phyloP scores from a whole-genome alignment of 1,140 invertebrate species.

The Magallana gigas region DNA sequence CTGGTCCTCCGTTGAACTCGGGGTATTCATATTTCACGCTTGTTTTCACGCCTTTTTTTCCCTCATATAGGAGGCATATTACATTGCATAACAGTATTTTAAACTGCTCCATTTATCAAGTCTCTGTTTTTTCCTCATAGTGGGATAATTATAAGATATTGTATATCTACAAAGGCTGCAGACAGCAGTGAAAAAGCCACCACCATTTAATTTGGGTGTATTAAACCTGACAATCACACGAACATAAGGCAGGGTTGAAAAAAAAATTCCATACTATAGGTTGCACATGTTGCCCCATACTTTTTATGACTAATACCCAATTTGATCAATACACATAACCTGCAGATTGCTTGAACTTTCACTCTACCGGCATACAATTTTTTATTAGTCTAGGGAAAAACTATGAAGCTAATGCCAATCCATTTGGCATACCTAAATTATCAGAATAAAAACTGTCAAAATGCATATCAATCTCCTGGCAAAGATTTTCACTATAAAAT shows the following conservation, averaged over 20 bases:
- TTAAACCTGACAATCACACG: constrained; percentile 33
- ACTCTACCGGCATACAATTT: not conserved
- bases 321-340: constrained; percentile 18
- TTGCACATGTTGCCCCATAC: constrained; percentile 22
- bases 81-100: constrained; percentile 25
- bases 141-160: constrained; percentile 22
- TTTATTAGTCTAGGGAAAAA: not conserved
- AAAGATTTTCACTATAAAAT: too few species aligned
- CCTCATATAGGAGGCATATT: not conserved
- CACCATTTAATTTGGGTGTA: not conserved
- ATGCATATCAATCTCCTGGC: too few species aligned
- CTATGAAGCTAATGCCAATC: not conserved
- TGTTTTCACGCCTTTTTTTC: not conserved
- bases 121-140: not conserved
- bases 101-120: constrained; percentile 21
- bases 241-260: not conserved
- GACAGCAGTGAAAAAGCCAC: not conserved
- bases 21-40: constrained; percentile 4
- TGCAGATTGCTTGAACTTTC: constrained; percentile 30
- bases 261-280: not conserved
- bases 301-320: constrained; percentile 36
- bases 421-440: not conserved
- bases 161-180: constrained; percentile 5
- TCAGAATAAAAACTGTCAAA: not conserved
- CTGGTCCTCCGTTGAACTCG: not conserved